phyloP scores from a whole-genome alignment of 2,797 vertebrate genomes.

The Tolypeutes matacus region DNA sequence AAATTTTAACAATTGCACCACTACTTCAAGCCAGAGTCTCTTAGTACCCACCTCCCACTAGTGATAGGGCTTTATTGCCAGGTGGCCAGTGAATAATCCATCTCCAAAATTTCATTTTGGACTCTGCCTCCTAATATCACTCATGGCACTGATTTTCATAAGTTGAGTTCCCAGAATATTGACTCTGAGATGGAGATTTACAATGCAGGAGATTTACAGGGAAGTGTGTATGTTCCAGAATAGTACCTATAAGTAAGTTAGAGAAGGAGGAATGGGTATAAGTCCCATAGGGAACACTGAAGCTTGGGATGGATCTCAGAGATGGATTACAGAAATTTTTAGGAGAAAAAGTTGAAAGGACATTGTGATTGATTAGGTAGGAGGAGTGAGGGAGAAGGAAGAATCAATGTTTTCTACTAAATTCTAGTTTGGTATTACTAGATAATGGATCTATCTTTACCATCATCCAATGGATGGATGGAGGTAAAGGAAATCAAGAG shows the following conservation, averaged over 20 bases:
- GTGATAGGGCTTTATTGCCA: neutral
- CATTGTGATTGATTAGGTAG: neutral
- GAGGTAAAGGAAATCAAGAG: neutral
- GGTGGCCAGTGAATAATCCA: neutral
- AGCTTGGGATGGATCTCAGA: neutral
- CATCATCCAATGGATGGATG: neutral
- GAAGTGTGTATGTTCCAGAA: neutral
- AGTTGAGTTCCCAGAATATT: neutral
- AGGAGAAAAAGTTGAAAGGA: neutral
- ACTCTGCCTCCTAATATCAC: neutral
- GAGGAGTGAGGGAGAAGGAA: neutral
- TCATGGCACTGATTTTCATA: neutral
- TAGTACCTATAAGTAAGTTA: neutral
- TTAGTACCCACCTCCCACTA: neutral
- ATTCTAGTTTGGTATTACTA: neutral
- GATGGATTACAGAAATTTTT: neutral
- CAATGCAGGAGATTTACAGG: neutral
- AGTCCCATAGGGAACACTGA: neutral
- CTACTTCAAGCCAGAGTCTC: neutral
- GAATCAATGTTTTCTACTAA: neutral
- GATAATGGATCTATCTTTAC: too few species aligned
- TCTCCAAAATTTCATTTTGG: neutral
- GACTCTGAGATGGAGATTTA: neutral
- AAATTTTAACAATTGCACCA: neutral
- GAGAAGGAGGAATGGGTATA: neutral